Evolutionary conservation across 2,797 vertebrate genomes (phyloP).

Genomic region (Spondyliosoma cantharus): DNA sequence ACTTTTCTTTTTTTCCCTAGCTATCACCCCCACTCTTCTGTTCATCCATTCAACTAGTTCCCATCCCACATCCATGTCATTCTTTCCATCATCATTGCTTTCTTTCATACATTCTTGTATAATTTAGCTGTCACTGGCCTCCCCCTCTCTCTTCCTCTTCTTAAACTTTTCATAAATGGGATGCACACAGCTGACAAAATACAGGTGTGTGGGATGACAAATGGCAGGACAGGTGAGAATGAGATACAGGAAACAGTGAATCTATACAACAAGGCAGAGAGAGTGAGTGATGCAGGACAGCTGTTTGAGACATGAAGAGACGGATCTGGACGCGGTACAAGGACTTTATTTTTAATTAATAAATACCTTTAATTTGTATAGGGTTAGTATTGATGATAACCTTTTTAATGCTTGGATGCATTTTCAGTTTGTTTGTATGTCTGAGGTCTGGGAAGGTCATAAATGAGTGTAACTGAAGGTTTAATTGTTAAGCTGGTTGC

Average conservation of each 20-base stretch:
- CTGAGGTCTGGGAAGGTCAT: background rate
- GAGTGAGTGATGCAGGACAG: background rate
- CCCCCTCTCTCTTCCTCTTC: background rate
- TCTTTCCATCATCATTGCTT: constrained; percentile 16
- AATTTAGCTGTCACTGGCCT: background rate
- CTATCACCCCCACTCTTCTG: constrained; percentile 37
- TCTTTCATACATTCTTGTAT: background rate
- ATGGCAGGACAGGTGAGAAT: background rate
- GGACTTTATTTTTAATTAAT: background rate
- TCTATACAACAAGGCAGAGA: background rate
- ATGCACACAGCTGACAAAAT: background rate
- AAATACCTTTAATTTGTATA: background rate
- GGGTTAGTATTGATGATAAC: too few relatives aligned
- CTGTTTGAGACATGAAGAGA: background rate
- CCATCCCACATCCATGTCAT: constrained; percentile 21
- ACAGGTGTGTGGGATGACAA: constrained; percentile 3
- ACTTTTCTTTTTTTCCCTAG: constrained; percentile 11
- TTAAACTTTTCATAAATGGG: background rate
- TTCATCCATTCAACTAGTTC: constrained; percentile 38
- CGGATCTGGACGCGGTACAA: background rate
- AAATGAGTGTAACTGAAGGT: background rate
- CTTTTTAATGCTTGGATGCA: background rate
- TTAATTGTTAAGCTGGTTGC: too few relatives aligned
- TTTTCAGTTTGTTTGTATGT: background rate
- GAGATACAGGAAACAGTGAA: background rate